Base-by-base conservation (phyloP, 2,113 vertebrate genomes). In the Eudyptes chrysolophus region DNA sequence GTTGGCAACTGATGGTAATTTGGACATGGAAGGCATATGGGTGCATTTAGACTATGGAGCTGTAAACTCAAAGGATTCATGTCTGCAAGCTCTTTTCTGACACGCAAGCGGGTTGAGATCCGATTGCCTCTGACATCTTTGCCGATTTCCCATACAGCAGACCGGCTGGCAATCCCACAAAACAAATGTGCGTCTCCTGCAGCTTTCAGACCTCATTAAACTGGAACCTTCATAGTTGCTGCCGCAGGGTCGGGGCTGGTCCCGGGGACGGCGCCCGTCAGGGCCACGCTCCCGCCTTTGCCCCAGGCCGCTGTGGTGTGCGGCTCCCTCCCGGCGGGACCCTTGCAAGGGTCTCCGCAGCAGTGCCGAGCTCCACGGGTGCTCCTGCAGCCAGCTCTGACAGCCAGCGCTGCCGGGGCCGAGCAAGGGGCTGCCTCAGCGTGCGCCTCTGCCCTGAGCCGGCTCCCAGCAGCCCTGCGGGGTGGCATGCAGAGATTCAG, bases 241-340 rank as follows among this genome's bases (percentile, higher is more conserved):
- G 85, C 89, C 1, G 1, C 30, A 13, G 89, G 72, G 44, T 21
- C 2, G 2, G 84, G 24, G 61, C 89, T 38, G 54, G 32, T 42
- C n/a, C 34, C 6, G 2, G 76, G 26, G 62, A 17, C 0, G 2
- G 36, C 0, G 0, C 69, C 78, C 8, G 0, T 8, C 4, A 9
- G 52, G 51, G 40, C 27, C 30, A 0, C 0, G 4, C 9, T 70
- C n/a, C 52, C 0, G 0, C 48, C 77, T 24, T 38, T 4, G 9
- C 16, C 62, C 62, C 0, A 2, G 58, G 57, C 52, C 11, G 1
- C 7, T 0, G 22, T 2, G 1, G 0, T 2, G 16, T 2, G 46
- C 1, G 4, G 29, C 40, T 74, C 11, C 48, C 40, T 29, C 22
- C n/a, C 0, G 4, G 42, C 1, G 4, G 52, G 71, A 64, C 4